Percentiles rank a stretch among this genome's conserved stretches.
Conservation (phyloP, 2,888 invertebrate genomes). For the Euphydryas editha region DNA sequence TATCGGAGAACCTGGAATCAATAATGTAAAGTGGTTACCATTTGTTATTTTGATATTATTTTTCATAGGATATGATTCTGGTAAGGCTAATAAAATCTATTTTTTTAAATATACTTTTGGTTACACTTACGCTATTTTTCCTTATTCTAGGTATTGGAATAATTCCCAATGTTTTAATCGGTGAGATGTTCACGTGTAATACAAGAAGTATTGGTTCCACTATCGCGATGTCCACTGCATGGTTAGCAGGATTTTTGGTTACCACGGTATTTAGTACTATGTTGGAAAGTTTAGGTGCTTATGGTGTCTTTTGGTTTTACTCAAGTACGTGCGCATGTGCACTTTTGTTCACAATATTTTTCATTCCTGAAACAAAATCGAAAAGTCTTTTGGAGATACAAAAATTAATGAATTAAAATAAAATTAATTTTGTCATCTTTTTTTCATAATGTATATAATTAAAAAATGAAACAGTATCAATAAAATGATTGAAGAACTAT, state of each 20-base stretch:
- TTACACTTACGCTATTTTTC: neutral
- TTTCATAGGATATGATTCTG: slow-evolving; percentile 54
- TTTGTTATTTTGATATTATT: slow-evolving; percentile 51
- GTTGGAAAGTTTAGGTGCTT: slow-evolving; percentile 73
- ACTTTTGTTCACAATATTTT: slow-evolving; percentile 85
- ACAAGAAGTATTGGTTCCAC: slow-evolving; percentile 46
- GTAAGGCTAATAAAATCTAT: slow-evolving; percentile 43
- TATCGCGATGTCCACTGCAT: slow-evolving; percentile 36
- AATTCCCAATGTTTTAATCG: slow-evolving; percentile 43
- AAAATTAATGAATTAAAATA: slow-evolving; percentile 66
- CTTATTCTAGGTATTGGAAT: slow-evolving; percentile 44
- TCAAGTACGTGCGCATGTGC: slow-evolving; percentile 66
- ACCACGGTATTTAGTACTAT: slow-evolving; percentile 42
- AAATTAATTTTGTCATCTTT: neutral
- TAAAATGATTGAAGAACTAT: no score
- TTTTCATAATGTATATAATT: neutral
- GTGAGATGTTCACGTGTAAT: slow-evolving; percentile 47
- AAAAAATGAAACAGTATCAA: no score
- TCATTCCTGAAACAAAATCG: slow-evolving; percentile 92
- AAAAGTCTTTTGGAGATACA: slow-evolving; percentile 90
- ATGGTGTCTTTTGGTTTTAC: slow-evolving; percentile 86
- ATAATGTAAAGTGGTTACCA: slow-evolving; percentile 53
- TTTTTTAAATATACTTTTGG: neutral
- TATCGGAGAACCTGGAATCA: slow-evolving; percentile 36
- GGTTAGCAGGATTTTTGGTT: slow-evolving; percentile 42